phyloP scores from a whole-genome alignment of 2,888 invertebrate genomes.

The Hypercompe scribonia region DNA sequence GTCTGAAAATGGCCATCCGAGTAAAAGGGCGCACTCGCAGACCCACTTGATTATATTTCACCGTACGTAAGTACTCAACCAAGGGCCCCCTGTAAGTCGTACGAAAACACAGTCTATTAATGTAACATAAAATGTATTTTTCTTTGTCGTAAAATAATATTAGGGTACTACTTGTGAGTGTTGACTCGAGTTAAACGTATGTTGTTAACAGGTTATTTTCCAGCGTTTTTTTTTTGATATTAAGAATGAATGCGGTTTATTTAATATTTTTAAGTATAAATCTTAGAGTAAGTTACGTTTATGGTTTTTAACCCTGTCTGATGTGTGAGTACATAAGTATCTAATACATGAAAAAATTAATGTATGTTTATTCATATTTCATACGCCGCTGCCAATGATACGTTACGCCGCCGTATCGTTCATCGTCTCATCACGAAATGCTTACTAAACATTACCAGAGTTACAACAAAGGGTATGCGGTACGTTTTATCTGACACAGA shows the following conservation, averaged over 20 bases:
- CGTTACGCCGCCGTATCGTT: neutral
- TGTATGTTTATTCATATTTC: neutral
- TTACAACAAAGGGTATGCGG: neutral
- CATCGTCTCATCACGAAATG: neutral
- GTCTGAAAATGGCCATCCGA: conserved; percentile 57
- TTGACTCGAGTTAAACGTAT: conserved; percentile 43
- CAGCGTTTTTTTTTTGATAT: conserved; percentile 43
- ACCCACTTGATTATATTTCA: conserved; percentile 66
- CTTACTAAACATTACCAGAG: neutral
- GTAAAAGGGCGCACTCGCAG: conserved; percentile 57
- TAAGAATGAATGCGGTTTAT: conserved; percentile 19
- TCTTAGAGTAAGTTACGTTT: too few species aligned
- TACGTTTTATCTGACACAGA: neutral
- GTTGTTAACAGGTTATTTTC: conserved; percentile 38
- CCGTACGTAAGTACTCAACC: conserved; percentile 53
- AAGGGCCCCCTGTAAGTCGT: conserved; percentile 31
- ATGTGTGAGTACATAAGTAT: too few species aligned
- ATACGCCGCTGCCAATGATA: neutral
- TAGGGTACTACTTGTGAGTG: conserved; percentile 27
- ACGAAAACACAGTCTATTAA: conserved; percentile 49
- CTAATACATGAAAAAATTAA: neutral
- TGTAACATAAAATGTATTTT: conserved; percentile 44
- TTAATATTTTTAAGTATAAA: neutral
- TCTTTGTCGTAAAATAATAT: conserved; percentile 28
- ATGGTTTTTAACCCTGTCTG: neutral